Evolutionary conservation across 2,797 vertebrate genomes (phyloP), one percentile per base, ranked within the genome.

Genomic region (Odontamblyopus lacepedii): DNA sequence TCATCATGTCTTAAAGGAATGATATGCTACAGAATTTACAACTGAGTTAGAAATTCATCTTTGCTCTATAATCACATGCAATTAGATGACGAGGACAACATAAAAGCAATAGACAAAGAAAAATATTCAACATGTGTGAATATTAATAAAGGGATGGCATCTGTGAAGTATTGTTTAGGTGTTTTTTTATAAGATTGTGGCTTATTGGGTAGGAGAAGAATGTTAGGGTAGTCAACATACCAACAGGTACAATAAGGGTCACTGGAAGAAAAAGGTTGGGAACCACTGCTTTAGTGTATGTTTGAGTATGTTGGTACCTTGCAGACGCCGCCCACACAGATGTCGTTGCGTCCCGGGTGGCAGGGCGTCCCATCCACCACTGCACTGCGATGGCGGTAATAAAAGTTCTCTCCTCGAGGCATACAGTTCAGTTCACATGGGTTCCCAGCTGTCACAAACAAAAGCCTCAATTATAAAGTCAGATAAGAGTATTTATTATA

Each of bases 381-480:
- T 0, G 95, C 74, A 70, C 92, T 94, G 80, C 90, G 94, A 74
- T 99, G 97, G 11, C 94, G 95, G 65, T 96, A 98, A 91, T 94
- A 99, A 78, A 98, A 99, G 90, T 95, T 99, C 81, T 98, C 96
- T 80, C 97, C 98, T 82, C 94, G 95, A 19, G 98, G 98, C 75
- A 98, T 98, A 88, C 98, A 99, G 94, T 96, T 98, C 87, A 99
- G 91, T 87, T 98, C 97, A 81, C 98, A 99, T 59, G 96, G 96
- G 87, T 96, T 97, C 57, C 95, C 95, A 0, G 95, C 98, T 98
- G 80, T 63, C 35, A 38, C 19, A 57, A 44, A 73, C 0, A 72
- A 0, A 0, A 50, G 15, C 29, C 26, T 23, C 23, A 5, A 29
- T 60, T 27, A 60, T 7, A 30, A 60, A 26, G 3, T 12, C 13